Base-by-base conservation (phyloP, 2,797 vertebrate genomes). In the Hapalemur alaotrensis region DNA sequence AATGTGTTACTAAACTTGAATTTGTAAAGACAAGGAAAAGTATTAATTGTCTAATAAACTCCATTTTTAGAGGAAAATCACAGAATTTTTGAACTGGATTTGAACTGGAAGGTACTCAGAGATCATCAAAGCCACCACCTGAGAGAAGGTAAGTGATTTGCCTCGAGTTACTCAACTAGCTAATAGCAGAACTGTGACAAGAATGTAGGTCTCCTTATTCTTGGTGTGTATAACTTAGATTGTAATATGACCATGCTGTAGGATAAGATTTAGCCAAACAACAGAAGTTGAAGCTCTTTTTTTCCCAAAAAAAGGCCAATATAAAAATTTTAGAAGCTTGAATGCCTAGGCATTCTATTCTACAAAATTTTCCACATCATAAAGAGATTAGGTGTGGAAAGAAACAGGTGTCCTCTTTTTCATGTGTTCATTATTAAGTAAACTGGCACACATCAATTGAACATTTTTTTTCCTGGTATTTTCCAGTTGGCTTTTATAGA, bases 361-460 rank as follows among this genome's bases (percentile, higher is more conserved):
- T 78, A 11, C 89, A 84, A 46, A 50, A 28, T 80, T 80, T 69
- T 43, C 73, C 32, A 30, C 32, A 57, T 63, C 54, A 80, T 57
- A 86, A 73, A 81, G 90, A 75, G 69, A 80, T 72, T 79, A 61
- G 11, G 9, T 30, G 6, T 23, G 35, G 79, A 70, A 85, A 88
- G 63, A 93, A 90, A 59, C 52, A 88, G 88, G 75, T 76, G 30
- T 41, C 50, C 41, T 89, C 38, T 78, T 46, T 81, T 88, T 32
- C 63, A 30, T 86, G 30, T 80, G 69, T 67, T 75, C 43, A 50
- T 95, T 94, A 95, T 95, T 94, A 95, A 94, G 52, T 89, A 50
- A 91, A 50, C 85, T 89, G 78, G 91, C 63, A 65, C 15, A 72
- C 5, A 52, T 30, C 35, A 8, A 59, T 52, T 32, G 61, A 73